Conservation (phyloP, 2,113 vertebrate genomes). For the Hiodon tergisus region DNA sequence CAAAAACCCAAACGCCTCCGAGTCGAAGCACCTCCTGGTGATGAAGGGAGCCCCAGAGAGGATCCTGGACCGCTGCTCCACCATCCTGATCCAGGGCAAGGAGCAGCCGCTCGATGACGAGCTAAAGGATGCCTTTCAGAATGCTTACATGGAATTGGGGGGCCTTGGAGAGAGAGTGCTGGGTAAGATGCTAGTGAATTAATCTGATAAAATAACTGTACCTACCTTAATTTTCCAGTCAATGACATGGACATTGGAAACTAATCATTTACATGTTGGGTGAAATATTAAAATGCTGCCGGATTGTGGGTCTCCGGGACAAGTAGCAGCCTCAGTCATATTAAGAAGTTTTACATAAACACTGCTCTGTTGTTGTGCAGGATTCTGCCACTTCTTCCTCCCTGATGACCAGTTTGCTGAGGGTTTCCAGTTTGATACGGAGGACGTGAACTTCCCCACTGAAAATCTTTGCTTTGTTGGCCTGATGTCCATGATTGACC, state of each 20-base stretch:
- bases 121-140: slow-evolving; percentile 80
- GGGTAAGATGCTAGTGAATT: slow-evolving; percentile 49
- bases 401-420: slow-evolving; percentile 74
- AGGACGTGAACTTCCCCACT: slow-evolving; percentile 83
- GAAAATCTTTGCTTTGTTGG: slow-evolving; percentile 83
- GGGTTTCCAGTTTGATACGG: slow-evolving; percentile 75
- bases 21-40: slow-evolving; percentile 73
- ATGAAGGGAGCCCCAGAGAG: slow-evolving; percentile 91
- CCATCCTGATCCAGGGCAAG: slow-evolving; percentile 78
- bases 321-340: background rate
- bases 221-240: background rate
- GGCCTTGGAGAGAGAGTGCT: slow-evolving; percentile 82
- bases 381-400: slow-evolving; percentile 77
- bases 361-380: slow-evolving; percentile 44
- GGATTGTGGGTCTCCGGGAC: background rate
- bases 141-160: slow-evolving; percentile 80
- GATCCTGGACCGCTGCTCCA: slow-evolving; percentile 82
- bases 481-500: slow-evolving; percentile 90
- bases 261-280: background rate
- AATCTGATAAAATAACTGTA: too few species aligned
- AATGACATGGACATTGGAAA: background rate
- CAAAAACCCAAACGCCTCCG: slow-evolving; percentile 59
- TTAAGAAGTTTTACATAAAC: background rate
- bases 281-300: background rate
- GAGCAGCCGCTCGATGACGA: slow-evolving; percentile 75